Evolutionary conservation across 2,113 vertebrate species (phyloP).

Genomic region (Struthio camelus): DNA sequence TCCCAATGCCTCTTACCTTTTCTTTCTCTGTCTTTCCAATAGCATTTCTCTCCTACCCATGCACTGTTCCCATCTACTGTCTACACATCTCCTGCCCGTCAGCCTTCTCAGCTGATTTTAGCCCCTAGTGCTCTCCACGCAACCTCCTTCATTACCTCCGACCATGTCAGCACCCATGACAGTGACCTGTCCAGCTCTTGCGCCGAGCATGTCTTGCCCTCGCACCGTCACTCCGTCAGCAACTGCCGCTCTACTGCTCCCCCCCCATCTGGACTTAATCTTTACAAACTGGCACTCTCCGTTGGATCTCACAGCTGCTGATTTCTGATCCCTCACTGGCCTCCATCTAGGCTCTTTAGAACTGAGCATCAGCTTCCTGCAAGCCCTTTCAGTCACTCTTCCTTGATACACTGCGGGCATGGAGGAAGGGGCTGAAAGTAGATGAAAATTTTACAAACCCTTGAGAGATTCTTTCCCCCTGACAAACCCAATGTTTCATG

Average conservation of each 20-base stretch:
- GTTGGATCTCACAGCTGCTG: too few relatives aligned
- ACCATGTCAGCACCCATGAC: too few relatives aligned
- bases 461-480: neutral
- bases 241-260: too few relatives aligned
- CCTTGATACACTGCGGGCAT: rapidly evolving
- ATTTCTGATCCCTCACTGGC: too few relatives aligned
- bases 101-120: neutral
- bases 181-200: too few relatives aligned
- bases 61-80: neutral
- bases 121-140: neutral
- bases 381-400: too few relatives aligned
- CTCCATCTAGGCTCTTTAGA: neutral
- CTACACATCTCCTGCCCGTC: neutral
- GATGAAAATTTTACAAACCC: neutral
- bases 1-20: neutral
- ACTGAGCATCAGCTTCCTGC: neutral
- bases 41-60: neutral
- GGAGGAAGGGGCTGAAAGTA: neutral
- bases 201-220: too few relatives aligned
- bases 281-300: too few relatives aligned
- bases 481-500: too few relatives aligned
- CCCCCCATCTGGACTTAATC: too few relatives aligned
- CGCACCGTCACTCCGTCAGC: too few relatives aligned
- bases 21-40: neutral
- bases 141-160: too few relatives aligned